Evolutionary conservation across 2,888 invertebrate species (phyloP).

Genomic region (Didymodactylos carnosus): DNA sequence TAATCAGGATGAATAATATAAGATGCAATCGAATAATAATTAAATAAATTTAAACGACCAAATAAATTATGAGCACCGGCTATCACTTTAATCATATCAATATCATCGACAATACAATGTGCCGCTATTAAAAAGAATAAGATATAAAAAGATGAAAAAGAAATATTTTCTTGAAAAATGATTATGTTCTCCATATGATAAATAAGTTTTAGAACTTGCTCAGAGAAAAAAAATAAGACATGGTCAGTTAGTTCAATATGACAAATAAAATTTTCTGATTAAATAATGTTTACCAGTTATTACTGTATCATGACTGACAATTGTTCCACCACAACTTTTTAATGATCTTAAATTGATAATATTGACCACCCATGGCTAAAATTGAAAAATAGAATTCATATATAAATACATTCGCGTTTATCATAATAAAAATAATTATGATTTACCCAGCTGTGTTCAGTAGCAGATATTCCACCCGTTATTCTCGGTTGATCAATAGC

Average conservation of each 20-base stretch:
- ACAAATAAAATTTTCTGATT: too few relatives aligned
- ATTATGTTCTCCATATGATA: too few relatives aligned
- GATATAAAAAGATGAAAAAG: too few relatives aligned
- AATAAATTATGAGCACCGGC: not conserved
- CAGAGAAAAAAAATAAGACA: too few relatives aligned
- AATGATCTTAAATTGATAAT: not conserved
- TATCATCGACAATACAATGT: not conserved
- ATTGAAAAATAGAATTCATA: too few relatives aligned
- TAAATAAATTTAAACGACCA: not conserved
- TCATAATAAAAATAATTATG: too few relatives aligned
- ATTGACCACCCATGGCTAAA: not conserved
- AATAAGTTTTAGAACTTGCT: too few relatives aligned
- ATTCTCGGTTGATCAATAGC: not conserved
- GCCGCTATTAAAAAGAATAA: not conserved
- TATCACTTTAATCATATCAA: not conserved
- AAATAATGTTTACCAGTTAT: not conserved
- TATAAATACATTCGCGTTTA: too few relatives aligned
- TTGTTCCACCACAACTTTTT: not conserved
- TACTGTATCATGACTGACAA: not conserved
- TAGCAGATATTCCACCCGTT: not conserved
- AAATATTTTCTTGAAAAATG: too few relatives aligned
- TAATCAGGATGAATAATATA: not conserved
- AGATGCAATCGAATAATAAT: not conserved
- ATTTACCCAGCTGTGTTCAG: too few relatives aligned
- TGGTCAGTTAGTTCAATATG: too few relatives aligned